These are phyloP conservation scores for Micronisus gabar DNA, from an alignment of 2,113 vertebrate genomes.

Conservation along the genomic window DNA sequence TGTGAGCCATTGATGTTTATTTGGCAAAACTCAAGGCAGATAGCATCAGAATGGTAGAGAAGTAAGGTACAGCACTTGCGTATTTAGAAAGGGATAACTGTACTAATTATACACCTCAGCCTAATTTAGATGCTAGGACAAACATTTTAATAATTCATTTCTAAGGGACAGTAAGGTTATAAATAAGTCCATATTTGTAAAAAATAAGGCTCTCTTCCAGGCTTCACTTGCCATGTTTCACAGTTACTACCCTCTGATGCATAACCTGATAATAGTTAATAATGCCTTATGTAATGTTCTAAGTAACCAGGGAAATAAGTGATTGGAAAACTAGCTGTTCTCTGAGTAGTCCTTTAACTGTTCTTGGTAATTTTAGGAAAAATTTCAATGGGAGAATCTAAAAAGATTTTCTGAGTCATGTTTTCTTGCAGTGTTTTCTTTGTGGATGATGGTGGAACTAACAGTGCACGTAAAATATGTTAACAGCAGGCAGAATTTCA, in stretches of 20 bases:
- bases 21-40: not conserved
- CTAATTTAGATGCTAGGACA: not conserved
- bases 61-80: not conserved
- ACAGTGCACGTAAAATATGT: not conserved
- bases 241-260: not conserved
- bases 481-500: not conserved
- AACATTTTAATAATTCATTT: not conserved
- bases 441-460: not conserved
- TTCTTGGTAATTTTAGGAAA: not conserved
- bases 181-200: not conserved
- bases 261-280: not conserved
- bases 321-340: not conserved
- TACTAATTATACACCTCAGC: not conserved
- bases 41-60: no score
- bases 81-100: not conserved
- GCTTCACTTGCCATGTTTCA: not conserved
- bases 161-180: not conserved
- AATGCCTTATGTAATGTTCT: not conserved
- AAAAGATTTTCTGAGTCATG: not conserved
- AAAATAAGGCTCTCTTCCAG: not conserved
- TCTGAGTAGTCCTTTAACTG: not conserved
- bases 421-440: not conserved
- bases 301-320: not conserved
- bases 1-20: not conserved
- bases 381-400: not conserved